Evolutionary conservation across 2,888 invertebrate genomes (phyloP), one percentile per base, ranked within the genome.

Genomic region (Cheilosia vernalis): DNA sequence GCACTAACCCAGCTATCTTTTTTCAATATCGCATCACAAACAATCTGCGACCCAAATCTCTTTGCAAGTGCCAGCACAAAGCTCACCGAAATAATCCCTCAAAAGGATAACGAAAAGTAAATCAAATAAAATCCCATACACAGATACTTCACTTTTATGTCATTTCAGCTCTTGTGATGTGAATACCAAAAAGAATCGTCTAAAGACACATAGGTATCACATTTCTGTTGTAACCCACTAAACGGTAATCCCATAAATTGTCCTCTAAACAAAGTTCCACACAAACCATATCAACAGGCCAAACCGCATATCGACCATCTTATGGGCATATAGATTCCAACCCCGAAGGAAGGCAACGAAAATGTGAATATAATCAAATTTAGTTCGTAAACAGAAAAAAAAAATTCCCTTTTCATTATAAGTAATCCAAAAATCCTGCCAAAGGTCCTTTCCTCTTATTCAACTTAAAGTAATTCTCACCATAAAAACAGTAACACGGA

Each of bases 391-490:
- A 53, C 53, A 64, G 70, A 70, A 13, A 37, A 37, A 13, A 13
- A 37, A 61, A 61, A n/a, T n/a, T 79, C 55, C 69, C 56, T 79
- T 84, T 84, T 84, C 79, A 79, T 79, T 74, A 70, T 15, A 53
- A 70, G 74, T 84, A 67, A 78, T 67, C 78, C 40, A 24, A 58
- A 74, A 73, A 83, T 67, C 56, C 42, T 60, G 63, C 49, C 33
- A 24, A 64, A 64, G 15, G 40, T 4, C 42, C 19, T 74, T 27
- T 74, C 51, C 78, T 66, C 24, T 66, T 61, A 40, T 33, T 17
- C 56, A 73, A 51, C 63, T 74, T 64, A 60, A 58, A 69, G 53
- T 69, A 84, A 79, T 58, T 67, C 58, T 56, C 10, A 21, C 53
- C 69, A 64, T 69, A 79, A 55, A 69, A 69, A 51, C 2, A 7